Evolutionary conservation across 1,140 invertebrate species (phyloP), one percentile per base, ranked within the genome.

Genomic region (Anastrepha obliqua): DNA sequence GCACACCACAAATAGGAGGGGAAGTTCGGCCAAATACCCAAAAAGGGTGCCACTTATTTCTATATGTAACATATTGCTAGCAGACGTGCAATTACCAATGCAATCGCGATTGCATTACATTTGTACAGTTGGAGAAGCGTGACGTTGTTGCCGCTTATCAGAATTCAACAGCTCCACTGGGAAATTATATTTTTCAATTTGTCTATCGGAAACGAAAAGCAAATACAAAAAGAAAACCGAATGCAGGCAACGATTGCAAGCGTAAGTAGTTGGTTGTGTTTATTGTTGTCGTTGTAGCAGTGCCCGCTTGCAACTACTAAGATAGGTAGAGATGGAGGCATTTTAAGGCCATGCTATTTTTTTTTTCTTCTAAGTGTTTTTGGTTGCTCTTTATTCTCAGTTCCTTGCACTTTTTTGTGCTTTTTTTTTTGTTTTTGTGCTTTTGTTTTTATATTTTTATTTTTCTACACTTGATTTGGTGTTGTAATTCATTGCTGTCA

Each of bases 111-210:
- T 67, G 65, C 65, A 67, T 67, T 67, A 29, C 29, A 8, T 58
- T 58, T 58, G 13, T 58, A 58, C 13, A 64, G 29, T 29, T 29
- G 29, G 29, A 29, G 29, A 29, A 29, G 17, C 51, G 17, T 51
- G n/a, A 51, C 13, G 74, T 51, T 55, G 47, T 55, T 81, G 74
- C n/a, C 74, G 74, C 74, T 81, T 81, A 81, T 81, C 74, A 55
- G 47, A 51, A 81, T 81, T 81, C 74, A 81, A 81, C 74, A 81
- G 74, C 74, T 81, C 74, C 51, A 81, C 74, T 81, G 74, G 74
- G 74, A 81, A 81, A 81, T 81, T 81, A 81, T 81, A 81, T 81
- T 81, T 81, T 81, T 81, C 74, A 81, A 81, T 81, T 81, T 81
- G 74, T 81, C 74, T 81, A 81, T 81, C 42, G 74, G 42, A 55